Percentiles rank a stretch among this genome's conserved stretches.
These are phyloP conservation scores for Haemorhous mexicanus DNA, from an alignment of 2,113 vertebrate species.

Conservation along the genomic window DNA sequence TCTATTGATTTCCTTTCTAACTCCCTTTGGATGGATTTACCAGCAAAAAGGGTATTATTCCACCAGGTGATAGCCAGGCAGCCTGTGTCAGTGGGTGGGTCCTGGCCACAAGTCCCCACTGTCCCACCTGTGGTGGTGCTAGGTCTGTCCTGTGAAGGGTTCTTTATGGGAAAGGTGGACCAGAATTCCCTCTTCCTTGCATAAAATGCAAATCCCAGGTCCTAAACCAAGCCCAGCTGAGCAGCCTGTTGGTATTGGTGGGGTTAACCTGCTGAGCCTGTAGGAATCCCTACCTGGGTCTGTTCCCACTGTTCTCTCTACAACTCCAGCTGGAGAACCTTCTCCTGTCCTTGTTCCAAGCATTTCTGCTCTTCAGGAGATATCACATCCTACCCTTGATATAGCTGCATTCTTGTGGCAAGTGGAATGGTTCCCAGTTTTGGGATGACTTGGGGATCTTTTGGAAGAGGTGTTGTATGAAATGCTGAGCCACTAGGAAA, in stretches of 20 bases:
- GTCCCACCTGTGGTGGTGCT: neutral
- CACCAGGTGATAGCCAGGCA: neutral
- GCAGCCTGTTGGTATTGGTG: accelerated
- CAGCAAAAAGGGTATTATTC: neutral
- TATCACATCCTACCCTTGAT: neutral
- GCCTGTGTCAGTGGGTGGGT: neutral
- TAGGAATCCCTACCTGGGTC: neutral
- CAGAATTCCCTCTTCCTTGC: neutral
- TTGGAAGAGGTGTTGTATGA: neutral
- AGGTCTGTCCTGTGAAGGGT: neutral
- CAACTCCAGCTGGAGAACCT: neutral
- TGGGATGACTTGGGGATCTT: neutral
- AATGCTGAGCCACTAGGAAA: neutral
- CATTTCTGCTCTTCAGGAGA: neutral
- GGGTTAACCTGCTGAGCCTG: neutral
- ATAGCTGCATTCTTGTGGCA: neutral
- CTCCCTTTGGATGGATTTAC: neutral
- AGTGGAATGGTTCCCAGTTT: slow-evolving; percentile 13
- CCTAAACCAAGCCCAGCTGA: neutral
- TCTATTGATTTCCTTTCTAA: slow-evolving; percentile 21
- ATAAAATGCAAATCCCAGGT: neutral
- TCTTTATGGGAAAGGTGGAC: neutral
- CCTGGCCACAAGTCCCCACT: neutral
- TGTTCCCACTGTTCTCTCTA: neutral
- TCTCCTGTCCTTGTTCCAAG: neutral